Conservation (phyloP, 2,113 vertebrate species). For the Nannospalax galili region DNA sequence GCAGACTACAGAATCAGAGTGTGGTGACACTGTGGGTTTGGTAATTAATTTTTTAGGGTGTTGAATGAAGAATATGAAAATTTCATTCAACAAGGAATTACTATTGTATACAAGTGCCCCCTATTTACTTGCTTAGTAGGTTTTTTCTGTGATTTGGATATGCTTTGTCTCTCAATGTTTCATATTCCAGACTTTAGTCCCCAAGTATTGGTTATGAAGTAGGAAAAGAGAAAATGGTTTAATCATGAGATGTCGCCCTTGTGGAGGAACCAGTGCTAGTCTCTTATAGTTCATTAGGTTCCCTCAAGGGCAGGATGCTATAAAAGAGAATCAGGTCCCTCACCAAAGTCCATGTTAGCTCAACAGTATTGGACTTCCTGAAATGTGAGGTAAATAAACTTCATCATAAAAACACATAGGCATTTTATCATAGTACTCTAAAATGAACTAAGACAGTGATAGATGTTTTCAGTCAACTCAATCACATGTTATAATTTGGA, state of each 20-base stretch:
- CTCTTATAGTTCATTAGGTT: not conserved
- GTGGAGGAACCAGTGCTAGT: not conserved
- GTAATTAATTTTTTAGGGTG: not conserved
- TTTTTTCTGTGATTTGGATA: not conserved
- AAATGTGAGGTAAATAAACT: not conserved
- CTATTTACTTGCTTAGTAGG: not conserved
- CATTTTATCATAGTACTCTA: not conserved
- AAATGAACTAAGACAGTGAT: not conserved
- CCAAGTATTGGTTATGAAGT: not conserved
- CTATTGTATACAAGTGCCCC: not conserved
- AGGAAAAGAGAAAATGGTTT: not conserved
- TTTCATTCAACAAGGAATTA: not conserved
- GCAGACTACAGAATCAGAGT: not conserved
- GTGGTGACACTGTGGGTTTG: not conserved
- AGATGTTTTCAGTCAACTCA: not conserved
- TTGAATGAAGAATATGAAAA: not conserved
- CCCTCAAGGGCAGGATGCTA: not conserved
- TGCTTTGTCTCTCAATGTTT: not conserved
- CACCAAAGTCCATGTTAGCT: not conserved
- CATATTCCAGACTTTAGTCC: not conserved
- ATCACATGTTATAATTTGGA: not conserved
- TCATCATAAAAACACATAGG: not conserved
- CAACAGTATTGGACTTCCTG: not conserved
- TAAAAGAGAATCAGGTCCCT: not conserved
- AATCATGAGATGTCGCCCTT: not conserved